Evolutionary conservation across 1,140 invertebrate species (phyloP).

Genomic region (Brachionus asplanchnoidis): DNA sequence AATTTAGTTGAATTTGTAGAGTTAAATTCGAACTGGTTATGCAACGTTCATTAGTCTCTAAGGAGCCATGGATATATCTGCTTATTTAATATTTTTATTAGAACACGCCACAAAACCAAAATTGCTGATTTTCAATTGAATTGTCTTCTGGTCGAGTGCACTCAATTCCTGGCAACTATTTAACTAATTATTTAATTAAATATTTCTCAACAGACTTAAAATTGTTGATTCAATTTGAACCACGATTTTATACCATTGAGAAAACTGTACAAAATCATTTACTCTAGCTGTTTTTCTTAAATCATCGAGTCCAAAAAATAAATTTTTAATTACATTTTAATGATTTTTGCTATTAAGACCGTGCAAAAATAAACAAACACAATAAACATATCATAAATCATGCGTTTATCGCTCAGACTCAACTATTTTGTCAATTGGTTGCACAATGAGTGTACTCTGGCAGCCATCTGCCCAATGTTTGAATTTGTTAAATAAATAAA

Average conservation of each 20-base stretch:
- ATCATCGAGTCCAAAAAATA: neutral
- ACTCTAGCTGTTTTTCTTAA: neutral
- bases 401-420: neutral
- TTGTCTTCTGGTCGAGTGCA: neutral
- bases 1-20: neutral
- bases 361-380: neutral
- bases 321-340: conserved; percentile 1
- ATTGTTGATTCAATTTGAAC: neutral
- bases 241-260: neutral
- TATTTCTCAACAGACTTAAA: neutral
- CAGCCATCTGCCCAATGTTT: neutral
- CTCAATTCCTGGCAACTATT: neutral
- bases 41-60: neutral
- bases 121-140: neutral
- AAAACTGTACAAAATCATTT: neutral
- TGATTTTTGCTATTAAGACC: conserved; percentile 8
- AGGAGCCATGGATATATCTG: neutral
- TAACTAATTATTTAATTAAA: neutral
- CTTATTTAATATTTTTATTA: neutral
- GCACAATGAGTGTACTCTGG: neutral
- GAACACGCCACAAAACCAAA: neutral
- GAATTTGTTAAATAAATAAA: neutral
- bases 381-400: conserved; percentile 38
- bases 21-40: neutral
- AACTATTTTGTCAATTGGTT: neutral